Base-by-base conservation (phyloP, 2,113 vertebrate species). In the Pterophyllum scalare region DNA sequence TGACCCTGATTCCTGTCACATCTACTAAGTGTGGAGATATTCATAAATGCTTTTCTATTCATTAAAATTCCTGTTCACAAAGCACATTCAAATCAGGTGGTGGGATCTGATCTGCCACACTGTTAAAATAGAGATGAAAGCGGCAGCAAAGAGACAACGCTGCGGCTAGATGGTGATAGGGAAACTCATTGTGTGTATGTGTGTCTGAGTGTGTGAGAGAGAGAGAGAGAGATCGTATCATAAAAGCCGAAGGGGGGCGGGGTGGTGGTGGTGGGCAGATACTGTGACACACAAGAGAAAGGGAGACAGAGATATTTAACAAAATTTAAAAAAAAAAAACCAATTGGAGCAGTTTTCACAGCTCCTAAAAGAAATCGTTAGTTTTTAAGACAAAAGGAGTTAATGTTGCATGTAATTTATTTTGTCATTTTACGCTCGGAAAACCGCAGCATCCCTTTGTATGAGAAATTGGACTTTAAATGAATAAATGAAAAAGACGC, bases 91-190 rank as follows among this genome's bases (percentile, higher is more conserved):
- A 85, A 90, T 91, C 85, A 59, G 83, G 24, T 56, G 10, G 83
- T 60, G 75, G 65, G 77, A 85, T 92, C 89, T 82, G 80, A 89
- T 80, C 80, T 75, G 86, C 60, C 77, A 72, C 22, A 49, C 80
- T 35, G 79, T 57, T 90, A 81, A 85, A 72, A 87, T 59, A 56
- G 81, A 90, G 83, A 89, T 87, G 86, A 91, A 88, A 88, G 86
- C 54, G 1, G 76, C 79, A 67, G 78, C 85, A 83, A 84, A 64
- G 40, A 88, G 75, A 90, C 81, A 83, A 89, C 7, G 35, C 77
- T 24, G 59, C 67, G 79, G 77, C 59, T 12, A 82, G 40, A 84
- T 74, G 40, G 49, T 70, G 87, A 33, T 85, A 77, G 38, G 60
- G 80, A 56, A 70, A 24, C 43, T 59, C 2, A 64, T 59, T 7